These are phyloP conservation scores for Antitype chi DNA, from an alignment of 2,888 invertebrate species.

Conservation along the genomic window DNA sequence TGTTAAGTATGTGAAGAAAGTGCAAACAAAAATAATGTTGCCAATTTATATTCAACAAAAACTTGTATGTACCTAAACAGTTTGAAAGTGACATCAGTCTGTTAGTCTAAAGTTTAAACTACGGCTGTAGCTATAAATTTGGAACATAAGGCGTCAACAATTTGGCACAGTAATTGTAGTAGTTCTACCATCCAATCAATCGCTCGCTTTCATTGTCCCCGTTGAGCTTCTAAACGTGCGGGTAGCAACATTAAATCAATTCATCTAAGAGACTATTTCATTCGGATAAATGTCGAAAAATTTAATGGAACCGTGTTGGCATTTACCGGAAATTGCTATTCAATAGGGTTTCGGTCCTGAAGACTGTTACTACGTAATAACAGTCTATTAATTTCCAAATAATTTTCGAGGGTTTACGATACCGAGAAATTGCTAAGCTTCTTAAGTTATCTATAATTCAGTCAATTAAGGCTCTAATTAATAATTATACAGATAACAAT, in stretches of 20 bases:
- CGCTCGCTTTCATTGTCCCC: conserved; percentile 5
- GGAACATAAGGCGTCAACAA: conserved; percentile 1
- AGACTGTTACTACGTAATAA: not conserved
- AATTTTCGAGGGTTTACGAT: not conserved
- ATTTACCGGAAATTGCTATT: not conserved
- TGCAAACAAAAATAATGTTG: not conserved
- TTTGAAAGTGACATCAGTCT: not conserved
- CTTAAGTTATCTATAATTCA: not conserved
- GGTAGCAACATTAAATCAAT: not conserved
- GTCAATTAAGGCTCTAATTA: not conserved
- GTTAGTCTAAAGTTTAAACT: conserved; percentile 11
- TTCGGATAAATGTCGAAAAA: not conserved
- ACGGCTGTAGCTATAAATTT: not conserved
- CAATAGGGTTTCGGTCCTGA: not conserved
- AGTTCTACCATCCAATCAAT: conserved; percentile 25
- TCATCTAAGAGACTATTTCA: too few species aligned
- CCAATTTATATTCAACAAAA: conserved; percentile 14
- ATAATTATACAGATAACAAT: not conserved
- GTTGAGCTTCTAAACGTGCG: not conserved
- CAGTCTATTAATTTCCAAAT: not conserved
- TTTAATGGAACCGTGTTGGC: not conserved
- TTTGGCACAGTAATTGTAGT: conserved; percentile 30
- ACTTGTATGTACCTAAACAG: not conserved
- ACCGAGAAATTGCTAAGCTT: not conserved
- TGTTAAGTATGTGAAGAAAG: too few species aligned